A percentile compares a stretch with the other conserved stretches of the same genome.
Conservation (phyloP, 2,797 vertebrate species). For the Percopsis omiscomaycus region DNA sequence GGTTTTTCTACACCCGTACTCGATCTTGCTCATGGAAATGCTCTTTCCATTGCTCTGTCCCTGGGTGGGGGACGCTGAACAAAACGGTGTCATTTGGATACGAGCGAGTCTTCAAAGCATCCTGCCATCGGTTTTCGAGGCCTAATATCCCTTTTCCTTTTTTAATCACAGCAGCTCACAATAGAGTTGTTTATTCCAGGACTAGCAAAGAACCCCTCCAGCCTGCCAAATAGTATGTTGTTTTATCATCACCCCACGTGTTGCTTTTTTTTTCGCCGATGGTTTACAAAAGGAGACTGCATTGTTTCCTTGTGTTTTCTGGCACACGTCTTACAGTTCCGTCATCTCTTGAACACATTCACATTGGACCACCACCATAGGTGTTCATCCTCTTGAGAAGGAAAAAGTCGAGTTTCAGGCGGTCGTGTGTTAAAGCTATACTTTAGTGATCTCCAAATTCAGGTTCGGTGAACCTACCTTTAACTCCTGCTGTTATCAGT, state of each 20-base stretch:
- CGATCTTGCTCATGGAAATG: too few relatives aligned
- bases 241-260: constrained; percentile 13
- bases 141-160: constrained; percentile 4
- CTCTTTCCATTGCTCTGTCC: too few relatives aligned
- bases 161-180: not conserved
- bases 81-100: constrained; percentile 24
- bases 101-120: constrained; percentile 1
- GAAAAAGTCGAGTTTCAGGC: not conserved
- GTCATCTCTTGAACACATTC: not conserved
- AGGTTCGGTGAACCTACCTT: not conserved
- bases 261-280: constrained; percentile 6
- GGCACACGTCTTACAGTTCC: not conserved
- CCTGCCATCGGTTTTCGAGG: not conserved
- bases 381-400: not conserved
- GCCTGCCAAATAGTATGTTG: constrained; percentile 30
- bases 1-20: not conserved
- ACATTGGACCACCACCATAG: not conserved
- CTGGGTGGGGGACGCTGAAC: constrained; percentile 6
- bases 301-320: constrained; percentile 10
- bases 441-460: constrained; percentile 2
- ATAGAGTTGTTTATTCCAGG: too few relatives aligned
- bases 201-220: constrained; percentile 10
- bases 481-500: too few relatives aligned
- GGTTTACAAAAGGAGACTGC: constrained; percentile 3
- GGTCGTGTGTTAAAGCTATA: not conserved